Conservation (phyloP, 2,888 invertebrate species). For the Mesochorus sp. region DNA sequence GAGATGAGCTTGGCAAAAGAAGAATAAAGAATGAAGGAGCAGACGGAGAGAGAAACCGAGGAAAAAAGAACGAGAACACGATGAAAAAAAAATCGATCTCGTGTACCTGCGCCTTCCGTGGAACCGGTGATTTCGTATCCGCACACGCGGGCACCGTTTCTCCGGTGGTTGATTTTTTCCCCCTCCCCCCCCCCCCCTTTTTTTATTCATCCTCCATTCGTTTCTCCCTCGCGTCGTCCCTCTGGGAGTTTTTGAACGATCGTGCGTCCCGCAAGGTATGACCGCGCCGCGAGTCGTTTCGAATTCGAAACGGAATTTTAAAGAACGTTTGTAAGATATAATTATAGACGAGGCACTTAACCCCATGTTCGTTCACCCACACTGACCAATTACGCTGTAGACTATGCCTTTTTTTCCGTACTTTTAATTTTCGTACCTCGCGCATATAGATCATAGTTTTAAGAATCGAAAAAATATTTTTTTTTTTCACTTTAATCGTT, state of each 20-base stretch:
- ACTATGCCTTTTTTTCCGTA: background rate
- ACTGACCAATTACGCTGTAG: background rate
- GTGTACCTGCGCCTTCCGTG: slow-evolving; percentile 24
- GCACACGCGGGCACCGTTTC: slow-evolving; percentile 5
- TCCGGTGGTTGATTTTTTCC: background rate
- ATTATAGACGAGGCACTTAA: background rate
- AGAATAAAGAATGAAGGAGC: background rate
- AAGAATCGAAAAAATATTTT: no score
- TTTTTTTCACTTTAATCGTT: no score
- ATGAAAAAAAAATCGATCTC: slow-evolving; percentile 4
- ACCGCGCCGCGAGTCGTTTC: background rate
- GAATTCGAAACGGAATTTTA: background rate
- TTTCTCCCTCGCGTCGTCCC: slow-evolving; percentile 10
- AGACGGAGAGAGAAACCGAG: slow-evolving; percentile 1
- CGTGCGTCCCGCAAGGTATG: background rate
- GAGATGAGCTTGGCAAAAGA: background rate
- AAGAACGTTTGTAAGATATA: background rate
- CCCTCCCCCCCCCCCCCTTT: no score
- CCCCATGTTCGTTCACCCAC: background rate
- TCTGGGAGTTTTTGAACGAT: background rate
- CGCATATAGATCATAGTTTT: no score
- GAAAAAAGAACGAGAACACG: background rate
- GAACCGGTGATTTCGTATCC: slow-evolving; percentile 38
- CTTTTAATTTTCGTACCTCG: background rate
- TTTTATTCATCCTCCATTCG: background rate